Evolutionary conservation across 2,888 invertebrate species (phyloP), one percentile per base, ranked within the genome.

Genomic region (Julus scandinavius): DNA sequence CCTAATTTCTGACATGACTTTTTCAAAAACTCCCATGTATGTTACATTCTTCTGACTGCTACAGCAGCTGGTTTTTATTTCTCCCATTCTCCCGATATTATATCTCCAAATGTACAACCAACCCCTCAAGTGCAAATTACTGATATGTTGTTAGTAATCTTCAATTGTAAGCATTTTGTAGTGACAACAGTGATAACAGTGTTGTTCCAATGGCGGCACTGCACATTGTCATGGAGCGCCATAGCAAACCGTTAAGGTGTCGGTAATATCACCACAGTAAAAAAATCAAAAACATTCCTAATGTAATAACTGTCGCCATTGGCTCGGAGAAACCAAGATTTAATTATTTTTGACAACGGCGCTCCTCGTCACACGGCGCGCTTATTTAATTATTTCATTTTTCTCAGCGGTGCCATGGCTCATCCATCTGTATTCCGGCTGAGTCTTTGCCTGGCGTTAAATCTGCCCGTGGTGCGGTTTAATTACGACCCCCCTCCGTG

Each of bases 401-500:
- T 45, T 41, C 84, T 2, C 84, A 41, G 84, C 40, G 41, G 45
- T 84, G 15, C 45, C 40, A 3, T 9, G 84, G 84, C 84, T 84
- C 84, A 84, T 41, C 84, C 40, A 45, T 84, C 84, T 84, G 45
- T 84, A 41, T 84, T 84, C 63, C 17, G 63, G 63, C n/a, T 63
- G n/a, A n/a, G 45, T 45, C 40, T 84, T 84, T 17, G 5, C 45
- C n/a, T 5, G 40, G 84, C 84, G 45, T 84, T 41, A 84, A 84
- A 84, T 84, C 41, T 84, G 84, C 63, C 63, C n/a, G 84, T 84
- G 40, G 45, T 5, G 41, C 40, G 84, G 45, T 84, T 84, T 84
- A 84, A 84, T 84, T 84, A 84, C 45, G 45, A 84, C 13, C 45
- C 84, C 84, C 84, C 45, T 41, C 84, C 45, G 84, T 84, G 84